phyloP scores from a whole-genome alignment of 2,113 vertebrate species.

The Tupaia chinensis region DNA sequence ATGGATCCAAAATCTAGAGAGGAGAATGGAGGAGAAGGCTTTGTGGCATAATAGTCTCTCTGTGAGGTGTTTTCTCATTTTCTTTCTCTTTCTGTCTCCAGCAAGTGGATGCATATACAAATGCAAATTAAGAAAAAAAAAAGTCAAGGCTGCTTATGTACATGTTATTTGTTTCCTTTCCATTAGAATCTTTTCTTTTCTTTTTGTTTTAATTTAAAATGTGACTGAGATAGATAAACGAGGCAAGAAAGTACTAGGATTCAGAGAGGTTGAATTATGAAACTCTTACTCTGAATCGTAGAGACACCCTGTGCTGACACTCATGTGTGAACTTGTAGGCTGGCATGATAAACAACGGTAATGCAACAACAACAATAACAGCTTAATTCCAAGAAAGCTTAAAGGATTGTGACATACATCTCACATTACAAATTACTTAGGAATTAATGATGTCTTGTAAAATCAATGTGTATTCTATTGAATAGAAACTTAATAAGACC shows the following conservation, averaged over 20 bases:
- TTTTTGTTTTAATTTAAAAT: conserved; percentile 35
- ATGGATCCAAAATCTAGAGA: no score
- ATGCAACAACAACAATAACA: not conserved
- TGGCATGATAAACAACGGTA: conserved; percentile 29
- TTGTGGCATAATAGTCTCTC: no score
- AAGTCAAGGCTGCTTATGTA: not conserved
- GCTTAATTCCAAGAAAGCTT: not conserved
- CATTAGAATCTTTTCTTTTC: not conserved
- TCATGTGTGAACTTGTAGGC: conserved; percentile 61
- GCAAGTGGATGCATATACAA: no score
- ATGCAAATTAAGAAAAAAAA: no score
- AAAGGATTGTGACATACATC: not conserved
- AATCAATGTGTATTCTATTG: conserved; percentile 1
- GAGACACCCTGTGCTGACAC: not conserved
- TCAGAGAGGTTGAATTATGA: not conserved
- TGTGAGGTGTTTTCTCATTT: no score
- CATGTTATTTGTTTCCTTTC: conserved; percentile 13
- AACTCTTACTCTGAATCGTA: not conserved
- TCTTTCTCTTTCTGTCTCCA: no score
- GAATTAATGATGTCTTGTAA: not conserved
- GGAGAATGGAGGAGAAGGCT: no score
- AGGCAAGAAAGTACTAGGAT: not conserved
- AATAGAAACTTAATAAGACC: conserved; percentile 20
- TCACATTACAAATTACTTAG: conserved; percentile 7
- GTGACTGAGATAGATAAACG: not conserved